A percentile compares a stretch with the other conserved stretches of the same genome.
Evolutionary conservation across 2,113 vertebrate species (phyloP).

Genomic region (Apaloderma vittatum): DNA sequence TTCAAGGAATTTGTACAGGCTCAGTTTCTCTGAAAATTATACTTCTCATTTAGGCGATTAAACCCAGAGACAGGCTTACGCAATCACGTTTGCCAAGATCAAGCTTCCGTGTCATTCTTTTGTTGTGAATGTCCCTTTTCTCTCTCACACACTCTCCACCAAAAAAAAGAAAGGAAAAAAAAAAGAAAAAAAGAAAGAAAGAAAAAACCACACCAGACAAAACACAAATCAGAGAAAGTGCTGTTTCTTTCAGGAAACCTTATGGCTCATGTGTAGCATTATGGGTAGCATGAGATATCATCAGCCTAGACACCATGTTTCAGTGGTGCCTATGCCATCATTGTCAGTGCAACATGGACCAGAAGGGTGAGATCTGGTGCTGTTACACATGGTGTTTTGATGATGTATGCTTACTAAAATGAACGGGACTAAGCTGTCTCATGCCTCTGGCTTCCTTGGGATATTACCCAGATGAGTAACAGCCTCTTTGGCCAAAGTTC

Average conservation of each 20-base stretch:
- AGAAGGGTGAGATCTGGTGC: not conserved
- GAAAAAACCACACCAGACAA: too few relatives aligned
- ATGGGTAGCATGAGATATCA: fast-evolving
- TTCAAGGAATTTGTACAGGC: conserved; percentile 17
- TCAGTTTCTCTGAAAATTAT: conserved; percentile 22
- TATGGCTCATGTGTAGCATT: not conserved
- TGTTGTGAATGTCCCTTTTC: not conserved
- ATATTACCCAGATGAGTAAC: not conserved
- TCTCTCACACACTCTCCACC: not conserved
- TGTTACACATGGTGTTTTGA: fast-evolving
- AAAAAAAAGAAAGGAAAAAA: not conserved
- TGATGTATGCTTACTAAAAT: not conserved
- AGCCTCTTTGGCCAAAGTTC: not conserved
- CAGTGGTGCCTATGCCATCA: not conserved
- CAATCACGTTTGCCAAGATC: not conserved
- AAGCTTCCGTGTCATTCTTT: not conserved
- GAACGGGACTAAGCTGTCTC: not conserved
- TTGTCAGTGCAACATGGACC: not conserved
- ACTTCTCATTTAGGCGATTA: not conserved
- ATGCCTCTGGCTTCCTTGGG: not conserved
- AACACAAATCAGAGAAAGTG: not conserved
- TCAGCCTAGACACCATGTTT: not conserved
- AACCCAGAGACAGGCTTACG: not conserved
- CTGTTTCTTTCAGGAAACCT: not conserved
- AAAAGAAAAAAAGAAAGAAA: not conserved